Base-by-base conservation (phyloP, 23 tunicate genomes). In the Trididemnum nubilum region DNA sequence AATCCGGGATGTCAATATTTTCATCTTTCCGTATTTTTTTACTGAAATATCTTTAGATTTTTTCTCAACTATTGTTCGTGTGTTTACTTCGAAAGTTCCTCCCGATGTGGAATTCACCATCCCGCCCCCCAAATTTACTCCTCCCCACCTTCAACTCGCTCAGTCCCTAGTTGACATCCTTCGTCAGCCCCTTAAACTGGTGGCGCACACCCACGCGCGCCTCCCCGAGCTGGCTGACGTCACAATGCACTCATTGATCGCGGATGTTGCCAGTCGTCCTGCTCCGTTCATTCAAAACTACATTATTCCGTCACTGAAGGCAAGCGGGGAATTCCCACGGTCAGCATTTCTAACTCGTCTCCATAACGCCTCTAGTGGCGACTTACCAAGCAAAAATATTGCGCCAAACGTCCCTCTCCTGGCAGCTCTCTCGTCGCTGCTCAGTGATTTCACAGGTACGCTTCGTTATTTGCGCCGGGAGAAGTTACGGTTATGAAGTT, bases 81-180 rank as follows among this genome's bases (percentile, higher is more conserved):
- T 89, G 1, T 79, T 89, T 24, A 0, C 71, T 0, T 27, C 0
- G 0, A 79, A 77, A 79, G 81, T 84, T 54, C 95, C 95, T 0
- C 37, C 33, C 39, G 88, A 37, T 2, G 32, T 61, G 26, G 29
- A 61, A 61, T 61, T 3, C 26, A 61, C 26, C 67, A n/a, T 3
- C 3, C 22, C 19, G 58, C 2, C 19, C 26, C 3, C 22, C 5
- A 12, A 4, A 25, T n/a, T n/a, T n/a, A 2, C 38, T 9, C 36
- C 74, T 27, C 90, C 90, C 28, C 84, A 86, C 31, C 64, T 79
- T 7, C 21, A 35, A 2, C 73, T 86, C 2, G 90, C 90, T 0
- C 38, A 79, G 18, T 78, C 84, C 18, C 67, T 86, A 25, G 57
- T 86, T 0, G 66, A 70, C 0, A 71, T 86, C 15, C 1, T 86